Percentiles rank a stretch among this genome's conserved stretches.
phyloP scores from a whole-genome alignment of 2,797 vertebrate species.

The Cetoscarus ocellatus region DNA sequence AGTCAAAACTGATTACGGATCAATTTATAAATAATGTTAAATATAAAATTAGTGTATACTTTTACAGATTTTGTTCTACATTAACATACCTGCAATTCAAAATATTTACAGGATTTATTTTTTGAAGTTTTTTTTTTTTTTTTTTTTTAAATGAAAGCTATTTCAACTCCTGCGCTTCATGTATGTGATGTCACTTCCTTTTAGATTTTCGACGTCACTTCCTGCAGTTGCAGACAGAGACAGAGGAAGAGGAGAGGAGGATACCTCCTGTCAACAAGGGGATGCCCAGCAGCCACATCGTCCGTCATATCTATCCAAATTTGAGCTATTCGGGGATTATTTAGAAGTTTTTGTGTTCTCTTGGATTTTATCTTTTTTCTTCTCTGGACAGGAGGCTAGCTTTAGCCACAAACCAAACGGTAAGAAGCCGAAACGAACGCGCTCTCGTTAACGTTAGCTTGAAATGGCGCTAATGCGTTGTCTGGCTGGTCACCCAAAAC shows the following conservation, averaged over 20 bases:
- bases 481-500: not conserved
- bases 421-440: constrained; percentile 44
- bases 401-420: constrained; percentile 30
- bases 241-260: constrained; percentile 34
- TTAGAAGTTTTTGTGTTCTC: not conserved
- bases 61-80: no score
- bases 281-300: constrained; percentile 35
- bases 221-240: constrained; percentile 26
- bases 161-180: constrained; percentile 5
- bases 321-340: not conserved
- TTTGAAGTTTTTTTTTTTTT: not conserved
- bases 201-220: constrained; percentile 36
- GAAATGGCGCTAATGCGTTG: constrained; percentile 44
- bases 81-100: no score
- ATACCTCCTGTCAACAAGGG: constrained; percentile 38
- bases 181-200: constrained; percentile 20
- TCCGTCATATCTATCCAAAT: not conserved
- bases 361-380: not conserved
- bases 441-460: constrained; percentile 28
- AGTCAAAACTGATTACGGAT: no score
- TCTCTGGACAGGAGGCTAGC: not conserved
- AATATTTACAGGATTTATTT: no score
- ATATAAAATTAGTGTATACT: no score
- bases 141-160: no score
- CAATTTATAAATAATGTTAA: no score